Evolutionary conservation across 2,797 vertebrate species (phyloP), one percentile per base, ranked within the genome.

Genomic region (Urocyon cinereoargenteus): DNA sequence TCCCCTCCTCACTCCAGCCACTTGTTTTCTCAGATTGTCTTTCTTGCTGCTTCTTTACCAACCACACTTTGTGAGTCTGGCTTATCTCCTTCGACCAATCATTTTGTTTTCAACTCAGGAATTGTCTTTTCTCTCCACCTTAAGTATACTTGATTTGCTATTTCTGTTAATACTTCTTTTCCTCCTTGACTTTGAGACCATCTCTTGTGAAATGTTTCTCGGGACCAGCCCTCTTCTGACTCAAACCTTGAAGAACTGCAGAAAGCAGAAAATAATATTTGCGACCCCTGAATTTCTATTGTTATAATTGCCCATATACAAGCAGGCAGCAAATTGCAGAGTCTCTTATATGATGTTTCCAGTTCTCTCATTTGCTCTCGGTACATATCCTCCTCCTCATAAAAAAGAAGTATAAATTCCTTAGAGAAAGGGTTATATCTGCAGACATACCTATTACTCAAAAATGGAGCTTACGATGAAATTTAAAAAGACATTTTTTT

Each of bases 401-500:
- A 45, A 45, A 45, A 57, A 55, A 57, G 70, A 90, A 97, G 55
- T 31, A 14, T 3, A n/a, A 78, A 53, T 91, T 83, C 68, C 57
- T 92, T 81, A 70, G 18, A 92, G 57, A 62, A 72, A 68, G 6
- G 14, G 24, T 31, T 70, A 51, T 34, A n/a, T 82, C n/a, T 73
- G 12, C n/a, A 66, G 36, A 49, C 1, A 73, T 22, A n/a, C 24
- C 62, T 86, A 78, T 45, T 68, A 62, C 86, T 81, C 24, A 59
- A 75, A 90, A 55, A 40, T 24, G 19, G 34, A 12, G 19, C 22
- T 28, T 34, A 75, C 7, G 59, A 2, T 70, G 51, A 12, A 57
- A 95, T 28, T 96, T 86, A 26, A 64, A 75, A 57, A 84, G 24
- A 62, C 77, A 18, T 3, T 57, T 79, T 90, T 77, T n/a, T 88